Percentiles rank a stretch among this genome's conserved stretches.
Evolutionary conservation across 2,797 vertebrate genomes (phyloP).

Genomic region (Bovichtus diacanthus): DNA sequence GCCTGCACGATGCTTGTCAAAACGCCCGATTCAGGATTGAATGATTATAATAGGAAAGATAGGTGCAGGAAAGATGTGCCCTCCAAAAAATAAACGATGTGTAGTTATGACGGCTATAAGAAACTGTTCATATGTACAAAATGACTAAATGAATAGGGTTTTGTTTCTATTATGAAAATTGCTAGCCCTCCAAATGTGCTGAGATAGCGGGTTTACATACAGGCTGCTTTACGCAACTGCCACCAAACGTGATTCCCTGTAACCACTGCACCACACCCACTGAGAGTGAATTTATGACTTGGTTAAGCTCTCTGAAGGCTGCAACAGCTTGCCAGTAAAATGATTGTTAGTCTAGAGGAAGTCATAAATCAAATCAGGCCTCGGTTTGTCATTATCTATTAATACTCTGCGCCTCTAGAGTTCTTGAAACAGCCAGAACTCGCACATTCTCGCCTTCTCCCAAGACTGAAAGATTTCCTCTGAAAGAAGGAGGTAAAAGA

Average conservation of each 20-base stretch:
- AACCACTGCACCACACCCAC: constrained; percentile 41
- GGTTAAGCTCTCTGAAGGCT: constrained; percentile 76
- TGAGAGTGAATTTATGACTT: constrained; percentile 76
- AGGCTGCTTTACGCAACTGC: constrained; percentile 34
- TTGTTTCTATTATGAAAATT: constrained; percentile 27
- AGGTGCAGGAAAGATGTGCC: neutral
- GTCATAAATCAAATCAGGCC: constrained; percentile 82
- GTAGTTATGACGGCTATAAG: neutral
- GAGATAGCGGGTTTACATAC: constrained; percentile 27
- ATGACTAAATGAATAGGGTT: constrained; percentile 32
- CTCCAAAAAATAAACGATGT: constrained; percentile 19
- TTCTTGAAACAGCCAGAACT: constrained; percentile 50
- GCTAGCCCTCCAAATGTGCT: constrained; percentile 37
- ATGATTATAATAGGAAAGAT: constrained; percentile 31
- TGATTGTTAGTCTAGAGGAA: constrained; percentile 82
- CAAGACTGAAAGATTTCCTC: constrained; percentile 57
- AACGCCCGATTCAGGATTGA: constrained; percentile 31
- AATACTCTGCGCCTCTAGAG: constrained; percentile 68
- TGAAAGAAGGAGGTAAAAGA: constrained; percentile 63
- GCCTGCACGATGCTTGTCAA: constrained; percentile 31
- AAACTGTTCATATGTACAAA: constrained; percentile 8
- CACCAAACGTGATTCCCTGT: constrained; percentile 54
- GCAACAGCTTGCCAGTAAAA: constrained; percentile 70
- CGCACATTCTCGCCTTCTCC: constrained; percentile 44
- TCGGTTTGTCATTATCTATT: constrained; percentile 80